Evolutionary conservation across 2,888 invertebrate genomes (phyloP), one percentile per base, ranked within the genome.

Genomic region (Protophormia terraenovae): DNA sequence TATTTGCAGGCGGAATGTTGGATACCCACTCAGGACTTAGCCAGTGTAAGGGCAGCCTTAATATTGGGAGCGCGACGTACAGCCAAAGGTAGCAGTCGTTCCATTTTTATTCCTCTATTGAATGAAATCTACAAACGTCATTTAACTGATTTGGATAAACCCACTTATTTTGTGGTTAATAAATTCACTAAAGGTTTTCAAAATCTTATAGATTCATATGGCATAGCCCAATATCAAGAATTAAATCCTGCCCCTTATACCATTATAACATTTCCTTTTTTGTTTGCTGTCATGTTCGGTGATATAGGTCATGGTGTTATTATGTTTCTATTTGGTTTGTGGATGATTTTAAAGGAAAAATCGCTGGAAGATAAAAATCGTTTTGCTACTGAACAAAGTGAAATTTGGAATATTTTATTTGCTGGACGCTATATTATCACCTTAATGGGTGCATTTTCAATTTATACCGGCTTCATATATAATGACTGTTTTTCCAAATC

Each of bases 401-500:
- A 98, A 96, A 98, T 99, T 87, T 97, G 97, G 96, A 97, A 96
- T 91, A 98, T 98, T 87, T 97, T 99, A 93, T 99, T 98, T 93
- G 97, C 97, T 86, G 99, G 99, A 1, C 96, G 99, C 69, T 99
- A 99, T 93, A 97, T 99, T 85, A 96, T 99, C 45, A 94, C 99
- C 3, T 94, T 99, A 67, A 99, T 99, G 99, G 99, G 99, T 0
- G 83, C 97, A 10, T 99, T 99, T 93, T 98, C 99, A 0, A 96
- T 99, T 93, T 99, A 99, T 93, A 98, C 99, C 2, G 99, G 99
- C 0, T 90, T 99, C 7, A 97, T 99, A 86, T 99, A 99, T 94
- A 99, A 99, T 93, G 99, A 99, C 91, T 93, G 97, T 19, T 98
- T 99, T 93, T 97, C 98, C 12, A 98, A 98, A 91, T 96, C 98